Evolutionary conservation across 1,140 invertebrate genomes (phyloP).

Genomic region (Mercenaria mercenaria): DNA sequence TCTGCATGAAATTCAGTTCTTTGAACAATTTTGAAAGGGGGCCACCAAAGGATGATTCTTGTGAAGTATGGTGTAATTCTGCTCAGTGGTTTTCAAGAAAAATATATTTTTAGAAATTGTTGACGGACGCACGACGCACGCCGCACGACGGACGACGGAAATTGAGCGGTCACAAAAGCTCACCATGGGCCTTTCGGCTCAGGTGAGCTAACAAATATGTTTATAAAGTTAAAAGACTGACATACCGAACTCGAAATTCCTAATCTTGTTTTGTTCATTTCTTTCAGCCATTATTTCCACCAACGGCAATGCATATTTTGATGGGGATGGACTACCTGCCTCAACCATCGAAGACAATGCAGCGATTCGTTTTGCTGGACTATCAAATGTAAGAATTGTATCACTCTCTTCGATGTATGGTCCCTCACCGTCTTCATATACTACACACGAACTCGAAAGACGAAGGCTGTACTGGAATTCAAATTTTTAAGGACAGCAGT

Average conservation of each 20-base stretch:
- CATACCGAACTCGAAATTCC: neutral
- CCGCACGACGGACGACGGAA: too few relatives aligned
- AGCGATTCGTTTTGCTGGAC: neutral
- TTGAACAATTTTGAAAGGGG: too few relatives aligned
- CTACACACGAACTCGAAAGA: neutral
- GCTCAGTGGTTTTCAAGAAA: too few relatives aligned
- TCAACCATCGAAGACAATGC: neutral
- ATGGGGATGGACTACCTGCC: neutral
- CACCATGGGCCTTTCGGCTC: too few relatives aligned
- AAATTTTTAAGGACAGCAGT: neutral
- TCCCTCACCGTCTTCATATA: neutral
- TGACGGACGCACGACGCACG: too few relatives aligned
- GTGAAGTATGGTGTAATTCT: too few relatives aligned
- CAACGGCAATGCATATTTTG: neutral
- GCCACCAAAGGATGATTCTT: too few relatives aligned
- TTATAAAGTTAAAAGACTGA: too few relatives aligned
- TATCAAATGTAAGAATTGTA: neutral
- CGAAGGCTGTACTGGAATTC: neutral
- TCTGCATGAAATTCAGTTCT: too few relatives aligned
- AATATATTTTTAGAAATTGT: too few relatives aligned
- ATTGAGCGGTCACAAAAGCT: too few relatives aligned
- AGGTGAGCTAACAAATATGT: too few relatives aligned
- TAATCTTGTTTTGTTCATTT: neutral
- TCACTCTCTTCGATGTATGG: constrained; percentile 6
- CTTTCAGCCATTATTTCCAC: neutral